Base-by-base conservation (phyloP, 2,797 vertebrate genomes). In the Serranus cabrilla region DNA sequence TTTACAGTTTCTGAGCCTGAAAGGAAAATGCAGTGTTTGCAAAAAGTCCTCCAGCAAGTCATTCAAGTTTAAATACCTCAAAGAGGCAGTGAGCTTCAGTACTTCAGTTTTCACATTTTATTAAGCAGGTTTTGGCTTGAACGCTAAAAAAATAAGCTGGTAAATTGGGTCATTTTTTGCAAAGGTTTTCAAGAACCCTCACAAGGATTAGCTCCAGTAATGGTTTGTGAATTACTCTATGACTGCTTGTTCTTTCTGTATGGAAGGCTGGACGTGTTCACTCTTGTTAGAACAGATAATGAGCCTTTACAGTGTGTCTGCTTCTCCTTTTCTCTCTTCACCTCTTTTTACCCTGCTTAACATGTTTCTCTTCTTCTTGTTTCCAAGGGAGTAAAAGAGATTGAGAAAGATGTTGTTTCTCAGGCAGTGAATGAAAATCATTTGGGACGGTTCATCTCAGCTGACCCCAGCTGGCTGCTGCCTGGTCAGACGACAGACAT, bases 381-480 rank as follows among this genome's bases (percentile, higher is more conserved):
- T 47, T 60, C 18, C 12, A 8, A 37, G 12, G 7, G 8, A 14
- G 7, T 17, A 3, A 6, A 11, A 25, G 23, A 21, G 45, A 57
- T 3, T 2, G n/a, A 55, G 20, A 45, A 34, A 6, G 23, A 47
- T 59, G 59, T 42, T 27, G 40, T 46, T 23, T 66, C 8, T 9
- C 42, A 66, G 31, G 31, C 54, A 17, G 49, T 17, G 57, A 45
- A 37, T 65, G 55, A 62, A 37, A 75, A 61, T 60, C 23, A 67
- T 64, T 55, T 62, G 39, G 25, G 43, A 61, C 7, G 12, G 59
- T 65, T 72, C 12, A 49, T 66, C 63, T 74, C 69, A 68, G 71
- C 71, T 56, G 39, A 64, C 40, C 51, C 58, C 79, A 82, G 83
- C 82, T 76, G 77, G 65, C 65, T 31, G 49, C 49, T 25, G 42